These are phyloP conservation scores for Sebastes hopkinsi DNA, from an alignment of 2,797 vertebrate genomes.

Conservation along the genomic window DNA sequence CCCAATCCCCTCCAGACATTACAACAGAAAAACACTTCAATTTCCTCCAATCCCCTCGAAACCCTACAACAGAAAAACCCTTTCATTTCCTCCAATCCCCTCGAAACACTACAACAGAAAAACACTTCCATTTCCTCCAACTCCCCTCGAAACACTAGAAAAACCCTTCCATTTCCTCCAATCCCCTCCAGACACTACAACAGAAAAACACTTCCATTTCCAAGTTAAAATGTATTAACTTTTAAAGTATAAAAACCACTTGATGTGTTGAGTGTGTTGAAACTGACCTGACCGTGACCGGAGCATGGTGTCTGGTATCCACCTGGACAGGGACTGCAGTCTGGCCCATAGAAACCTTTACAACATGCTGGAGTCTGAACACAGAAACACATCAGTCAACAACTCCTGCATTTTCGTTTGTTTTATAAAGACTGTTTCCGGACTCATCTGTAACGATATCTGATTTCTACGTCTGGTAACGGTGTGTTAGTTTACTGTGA, in stretches of 20 bases:
- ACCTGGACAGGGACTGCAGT: slow-evolving; percentile 89
- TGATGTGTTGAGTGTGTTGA: neutral
- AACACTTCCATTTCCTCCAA: no score
- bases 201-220: neutral
- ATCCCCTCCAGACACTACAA: neutral
- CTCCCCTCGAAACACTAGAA: no score
- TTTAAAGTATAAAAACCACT: no score
- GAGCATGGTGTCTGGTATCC: slow-evolving; percentile 87
- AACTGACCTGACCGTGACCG: slow-evolving; percentile 87
- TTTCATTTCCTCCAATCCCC: neutral
- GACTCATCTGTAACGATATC: neutral
- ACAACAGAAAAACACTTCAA: no score
- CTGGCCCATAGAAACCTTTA: slow-evolving; percentile 90
- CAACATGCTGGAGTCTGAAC: slow-evolving; percentile 87
- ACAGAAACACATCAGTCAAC: neutral
- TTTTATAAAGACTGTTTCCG: neutral
- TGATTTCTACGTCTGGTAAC: neutral
- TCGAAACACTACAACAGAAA: neutral
- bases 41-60: no score
- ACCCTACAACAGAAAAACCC: neutral
- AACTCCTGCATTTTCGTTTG: no score
- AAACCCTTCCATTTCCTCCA: neutral
- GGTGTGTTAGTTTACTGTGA: slow-evolving; percentile 63
- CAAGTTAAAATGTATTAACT: no score
- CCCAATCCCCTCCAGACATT: no score